Percentiles rank a stretch among this genome's conserved stretches.
These are phyloP conservation scores for Hippocampus mohnikei DNA, from an alignment of 2,113 vertebrate genomes.

Conservation along the genomic window DNA sequence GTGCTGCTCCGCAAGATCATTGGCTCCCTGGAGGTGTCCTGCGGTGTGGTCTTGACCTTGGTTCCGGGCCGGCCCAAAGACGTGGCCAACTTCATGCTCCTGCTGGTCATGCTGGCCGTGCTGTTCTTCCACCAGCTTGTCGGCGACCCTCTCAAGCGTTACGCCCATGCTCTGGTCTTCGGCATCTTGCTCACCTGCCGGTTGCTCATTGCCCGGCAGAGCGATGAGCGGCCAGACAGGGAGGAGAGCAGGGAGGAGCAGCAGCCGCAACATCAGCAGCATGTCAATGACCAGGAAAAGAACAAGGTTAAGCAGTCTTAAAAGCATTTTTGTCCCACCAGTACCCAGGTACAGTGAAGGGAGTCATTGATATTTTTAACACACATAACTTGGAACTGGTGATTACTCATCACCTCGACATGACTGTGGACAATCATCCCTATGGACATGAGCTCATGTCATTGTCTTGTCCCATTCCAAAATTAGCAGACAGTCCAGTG, in stretches of 20 bases:
- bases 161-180: conserved; percentile 93
- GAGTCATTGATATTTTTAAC: conserved; percentile 41
- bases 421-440: conserved; percentile 50
- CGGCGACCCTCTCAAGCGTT: conserved; percentile 94
- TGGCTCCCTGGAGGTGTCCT: conserved; percentile 89
- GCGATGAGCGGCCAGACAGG: conserved; percentile 82
- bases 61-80: conserved; percentile 93
- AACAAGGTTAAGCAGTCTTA: conserved; percentile 96
- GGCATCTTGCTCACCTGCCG: conserved; percentile 97
- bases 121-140: conserved; percentile 97
- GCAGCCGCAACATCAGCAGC: conserved; percentile 52
- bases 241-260: conserved; percentile 82
- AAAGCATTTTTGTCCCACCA: conserved; percentile 22
- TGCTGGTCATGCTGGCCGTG: conserved; percentile 90
- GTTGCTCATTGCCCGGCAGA: conserved; percentile 90
- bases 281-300: conserved; percentile 79
- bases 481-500: conserved; percentile 32
- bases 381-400: conserved; percentile 36
- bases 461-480: conserved; percentile 45
- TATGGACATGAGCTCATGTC: conserved; percentile 45
- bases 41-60: conserved; percentile 90
- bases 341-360: conserved; percentile 27
- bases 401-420: conserved; percentile 31
- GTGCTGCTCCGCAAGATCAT: conserved; percentile 95
- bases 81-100: conserved; percentile 93